Evolutionary conservation across 2,797 vertebrate genomes (phyloP).

Genomic region (Semaprochilodus insignis): DNA sequence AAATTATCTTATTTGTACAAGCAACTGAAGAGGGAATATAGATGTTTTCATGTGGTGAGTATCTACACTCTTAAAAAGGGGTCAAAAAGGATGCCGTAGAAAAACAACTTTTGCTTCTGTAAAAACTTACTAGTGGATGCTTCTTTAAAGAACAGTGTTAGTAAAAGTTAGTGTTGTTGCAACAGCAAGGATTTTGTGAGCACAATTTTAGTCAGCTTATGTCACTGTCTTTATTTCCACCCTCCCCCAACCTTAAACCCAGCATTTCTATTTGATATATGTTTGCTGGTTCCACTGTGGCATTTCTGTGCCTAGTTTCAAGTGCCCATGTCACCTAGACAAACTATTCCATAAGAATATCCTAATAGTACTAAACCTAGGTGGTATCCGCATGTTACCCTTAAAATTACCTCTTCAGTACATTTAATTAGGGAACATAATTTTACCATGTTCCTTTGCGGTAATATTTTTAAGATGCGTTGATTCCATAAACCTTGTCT

Average conservation of each 20-base stretch:
- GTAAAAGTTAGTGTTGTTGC: background rate
- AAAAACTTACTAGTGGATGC: background rate
- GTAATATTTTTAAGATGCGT: too few relatives aligned
- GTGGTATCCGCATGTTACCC: too few relatives aligned
- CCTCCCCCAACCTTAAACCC: too few relatives aligned
- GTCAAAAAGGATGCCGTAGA: background rate
- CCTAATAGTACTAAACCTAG: too few relatives aligned
- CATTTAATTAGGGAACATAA: too few relatives aligned
- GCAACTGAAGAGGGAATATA: background rate
- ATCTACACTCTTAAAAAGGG: background rate
- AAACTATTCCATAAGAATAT: background rate
- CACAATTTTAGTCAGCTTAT: background rate
- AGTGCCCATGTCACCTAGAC: too few relatives aligned
- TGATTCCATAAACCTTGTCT: too few relatives aligned
- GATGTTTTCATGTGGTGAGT: slow-evolving; percentile 69
- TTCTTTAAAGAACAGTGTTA: background rate
- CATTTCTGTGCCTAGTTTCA: background rate
- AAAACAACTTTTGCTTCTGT: background rate
- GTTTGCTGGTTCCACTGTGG: background rate
- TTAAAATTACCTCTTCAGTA: too few relatives aligned
- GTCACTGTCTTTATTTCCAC: background rate
- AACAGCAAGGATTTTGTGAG: background rate
- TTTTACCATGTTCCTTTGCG: too few relatives aligned
- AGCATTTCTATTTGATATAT: background rate
- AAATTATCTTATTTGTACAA: background rate